Evolutionary conservation across 2,797 vertebrate species (phyloP).

Genomic region (Chaunax sp.): DNA sequence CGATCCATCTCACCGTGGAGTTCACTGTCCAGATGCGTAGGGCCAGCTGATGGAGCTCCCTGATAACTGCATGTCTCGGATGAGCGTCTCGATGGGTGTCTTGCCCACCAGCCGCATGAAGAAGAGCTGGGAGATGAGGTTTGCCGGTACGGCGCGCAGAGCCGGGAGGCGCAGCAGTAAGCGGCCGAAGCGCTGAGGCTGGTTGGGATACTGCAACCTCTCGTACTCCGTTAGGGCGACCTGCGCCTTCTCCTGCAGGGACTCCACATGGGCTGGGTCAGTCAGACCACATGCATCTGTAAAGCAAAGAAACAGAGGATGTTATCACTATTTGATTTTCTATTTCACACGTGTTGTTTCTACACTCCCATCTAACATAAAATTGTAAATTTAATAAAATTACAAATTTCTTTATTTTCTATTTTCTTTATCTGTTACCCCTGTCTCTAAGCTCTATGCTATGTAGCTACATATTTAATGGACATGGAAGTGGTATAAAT

Average conservation of each 20-base stretch:
- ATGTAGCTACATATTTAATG: background rate
- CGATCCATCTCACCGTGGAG: constrained; percentile 33
- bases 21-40: constrained; percentile 88
- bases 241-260: constrained; percentile 95
- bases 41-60: constrained; percentile 98
- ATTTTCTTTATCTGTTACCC: too few relatives aligned
- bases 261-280: constrained; percentile 91
- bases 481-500: background rate
- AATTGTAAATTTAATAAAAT: too few relatives aligned
- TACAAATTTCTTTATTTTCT: too few relatives aligned
- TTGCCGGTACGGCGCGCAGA: constrained; percentile 91
- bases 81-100: constrained; percentile 96
- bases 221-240: constrained; percentile 94
- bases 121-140: constrained; percentile 97
- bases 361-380: too few relatives aligned
- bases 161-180: constrained; percentile 93
- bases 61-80: constrained; percentile 97
- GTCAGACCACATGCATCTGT: constrained; percentile 95
- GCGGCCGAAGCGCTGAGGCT: constrained; percentile 94
- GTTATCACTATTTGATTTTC: background rate
- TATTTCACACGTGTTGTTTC: background rate
- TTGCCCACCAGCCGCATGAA: constrained; percentile 98
- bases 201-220: constrained; percentile 91
- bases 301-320: constrained; percentile 2
- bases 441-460: background rate